Percentiles rank a stretch among this genome's conserved stretches.
These are phyloP conservation scores for Rhinatrema bivittatum DNA, from an alignment of 2,797 vertebrate species.

Conservation along the genomic window DNA sequence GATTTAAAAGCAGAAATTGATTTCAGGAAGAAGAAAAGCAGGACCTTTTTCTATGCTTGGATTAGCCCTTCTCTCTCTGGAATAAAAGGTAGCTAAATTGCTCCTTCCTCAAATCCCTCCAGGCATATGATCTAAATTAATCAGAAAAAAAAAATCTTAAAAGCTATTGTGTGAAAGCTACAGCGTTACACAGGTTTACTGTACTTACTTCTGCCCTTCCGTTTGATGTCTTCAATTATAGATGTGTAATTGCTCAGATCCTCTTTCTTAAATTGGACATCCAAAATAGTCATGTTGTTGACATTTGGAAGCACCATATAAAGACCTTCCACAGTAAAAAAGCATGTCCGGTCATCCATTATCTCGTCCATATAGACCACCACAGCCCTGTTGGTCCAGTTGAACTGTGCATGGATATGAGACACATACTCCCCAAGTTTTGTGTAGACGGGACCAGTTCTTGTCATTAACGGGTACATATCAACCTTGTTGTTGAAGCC, in stretches of 20 bases:
- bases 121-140: too few relatives aligned
- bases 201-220: constrained; percentile 68
- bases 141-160: too few relatives aligned
- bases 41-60: too few relatives aligned
- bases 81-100: too few relatives aligned
- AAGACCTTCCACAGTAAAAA: constrained; percentile 78
- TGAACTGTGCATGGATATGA: constrained; percentile 68
- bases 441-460: constrained; percentile 78
- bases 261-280: constrained; percentile 62
- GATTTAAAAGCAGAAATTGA: too few relatives aligned
- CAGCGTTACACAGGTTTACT: too few relatives aligned
- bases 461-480: constrained; percentile 68
- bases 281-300: constrained; percentile 60
- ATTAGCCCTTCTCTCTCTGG: too few relatives aligned
- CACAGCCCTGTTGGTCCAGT: constrained; percentile 68
- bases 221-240: constrained; percentile 61
- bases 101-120: too few relatives aligned
- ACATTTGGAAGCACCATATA: constrained; percentile 51
- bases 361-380: constrained; percentile 73
- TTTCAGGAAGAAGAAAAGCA: too few relatives aligned
- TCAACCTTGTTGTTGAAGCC: constrained; percentile 57
- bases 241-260: constrained; percentile 55
- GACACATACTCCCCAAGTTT: constrained; percentile 77
- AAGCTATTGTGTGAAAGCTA: too few relatives aligned
- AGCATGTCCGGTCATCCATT: constrained; percentile 69